phyloP scores from a whole-genome alignment of 2,888 invertebrate genomes.

The Augochlorella aurata region DNA sequence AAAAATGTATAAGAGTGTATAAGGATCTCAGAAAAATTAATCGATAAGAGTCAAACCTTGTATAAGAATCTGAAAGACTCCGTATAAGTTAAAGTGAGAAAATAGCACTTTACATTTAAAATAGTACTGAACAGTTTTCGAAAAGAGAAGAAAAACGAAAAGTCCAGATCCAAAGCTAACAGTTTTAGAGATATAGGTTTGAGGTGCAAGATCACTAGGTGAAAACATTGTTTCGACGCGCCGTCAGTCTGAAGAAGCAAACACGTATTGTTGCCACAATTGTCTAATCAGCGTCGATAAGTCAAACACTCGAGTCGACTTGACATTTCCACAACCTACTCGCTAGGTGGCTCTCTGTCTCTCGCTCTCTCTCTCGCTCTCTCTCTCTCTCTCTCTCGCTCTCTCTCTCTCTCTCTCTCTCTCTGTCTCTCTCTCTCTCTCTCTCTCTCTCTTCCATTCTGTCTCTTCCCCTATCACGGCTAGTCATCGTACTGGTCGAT shows the following conservation, averaged over 20 bases:
- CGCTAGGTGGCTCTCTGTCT: conserved; percentile 10
- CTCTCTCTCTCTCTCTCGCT: not conserved
- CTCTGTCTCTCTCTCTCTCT: not conserved
- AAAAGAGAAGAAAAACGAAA: not conserved
- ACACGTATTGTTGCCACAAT: conserved; percentile 1
- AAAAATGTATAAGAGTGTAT: no score
- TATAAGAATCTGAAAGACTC: not conserved
- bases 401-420: not conserved
- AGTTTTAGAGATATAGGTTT: not conserved
- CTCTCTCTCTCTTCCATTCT: no score
- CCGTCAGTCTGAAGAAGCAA: not conserved
- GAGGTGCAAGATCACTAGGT: not conserved
- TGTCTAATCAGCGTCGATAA: conserved; percentile 17
- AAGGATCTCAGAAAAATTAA: no score
- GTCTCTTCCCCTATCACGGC: not conserved
- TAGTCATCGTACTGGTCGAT: conserved; percentile 10
- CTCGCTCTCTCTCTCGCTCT: not conserved
- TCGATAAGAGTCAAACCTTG: no score
- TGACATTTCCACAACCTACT: conserved; percentile 11
- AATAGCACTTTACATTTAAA: not conserved
- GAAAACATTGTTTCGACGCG: not conserved
- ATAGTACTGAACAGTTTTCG: not conserved
- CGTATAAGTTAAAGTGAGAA: not conserved
- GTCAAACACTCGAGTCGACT: not conserved
- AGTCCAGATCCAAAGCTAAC: not conserved